Percentiles rank a stretch among this genome's conserved stretches.
Conservation (phyloP, 1,140 invertebrate genomes). For the Drosophila equinoxialis region DNA sequence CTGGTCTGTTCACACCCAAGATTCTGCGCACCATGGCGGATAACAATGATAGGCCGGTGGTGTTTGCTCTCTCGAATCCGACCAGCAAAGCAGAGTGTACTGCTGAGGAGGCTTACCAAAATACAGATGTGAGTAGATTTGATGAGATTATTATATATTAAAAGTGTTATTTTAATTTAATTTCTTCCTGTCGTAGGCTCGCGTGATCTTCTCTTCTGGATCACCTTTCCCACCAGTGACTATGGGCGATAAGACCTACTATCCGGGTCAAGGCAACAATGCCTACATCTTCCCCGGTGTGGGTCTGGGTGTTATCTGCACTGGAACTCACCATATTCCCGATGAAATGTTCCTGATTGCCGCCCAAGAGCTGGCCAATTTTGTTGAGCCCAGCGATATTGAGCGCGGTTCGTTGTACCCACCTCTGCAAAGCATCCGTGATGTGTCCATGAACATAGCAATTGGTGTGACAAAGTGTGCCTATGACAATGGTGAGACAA, state of each 20-base stretch:
- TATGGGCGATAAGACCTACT: slow-evolving; percentile 90
- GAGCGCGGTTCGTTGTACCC: slow-evolving; percentile 96
- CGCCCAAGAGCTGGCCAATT: slow-evolving; percentile 91
- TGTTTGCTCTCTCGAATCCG: slow-evolving; percentile 98
- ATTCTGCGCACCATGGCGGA: slow-evolving; percentile 93
- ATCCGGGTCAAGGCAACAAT: slow-evolving; percentile 97
- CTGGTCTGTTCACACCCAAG: slow-evolving; percentile 93
- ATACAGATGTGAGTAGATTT: slow-evolving; percentile 89
- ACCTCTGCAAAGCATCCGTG: slow-evolving; percentile 92
- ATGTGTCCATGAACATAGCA: slow-evolving; percentile 95
- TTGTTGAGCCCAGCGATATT: slow-evolving; percentile 92
- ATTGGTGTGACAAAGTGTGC: slow-evolving; percentile 93
- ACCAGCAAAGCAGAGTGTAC: slow-evolving; percentile 98
- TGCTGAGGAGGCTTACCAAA: slow-evolving; percentile 93
- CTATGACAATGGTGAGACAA: slow-evolving; percentile 89
- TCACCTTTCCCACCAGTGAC: slow-evolving; percentile 94
- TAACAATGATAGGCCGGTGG: slow-evolving; percentile 93
- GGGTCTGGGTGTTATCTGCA: slow-evolving; percentile 94
- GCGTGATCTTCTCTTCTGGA: slow-evolving; percentile 95
- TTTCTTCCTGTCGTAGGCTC: slow-evolving; percentile 85
- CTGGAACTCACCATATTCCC: slow-evolving; percentile 93
- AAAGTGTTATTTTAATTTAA: not conserved
- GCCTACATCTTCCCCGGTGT: slow-evolving; percentile 97
- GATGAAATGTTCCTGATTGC: slow-evolving; percentile 96
- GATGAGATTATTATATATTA: not conserved